Conservation (phyloP, 2,113 vertebrate species). For the Eurystomus gularis region DNA sequence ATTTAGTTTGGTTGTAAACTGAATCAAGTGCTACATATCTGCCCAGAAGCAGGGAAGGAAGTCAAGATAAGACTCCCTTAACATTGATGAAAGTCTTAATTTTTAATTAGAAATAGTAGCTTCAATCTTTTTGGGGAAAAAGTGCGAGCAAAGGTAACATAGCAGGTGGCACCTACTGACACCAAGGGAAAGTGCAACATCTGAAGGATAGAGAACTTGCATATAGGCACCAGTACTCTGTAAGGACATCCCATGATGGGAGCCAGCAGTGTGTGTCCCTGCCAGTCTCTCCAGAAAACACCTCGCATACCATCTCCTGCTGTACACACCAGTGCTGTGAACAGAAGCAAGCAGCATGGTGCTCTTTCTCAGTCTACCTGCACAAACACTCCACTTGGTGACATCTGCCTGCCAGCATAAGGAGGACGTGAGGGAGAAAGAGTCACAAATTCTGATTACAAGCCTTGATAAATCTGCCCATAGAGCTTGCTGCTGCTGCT, state of each 20-base stretch:
- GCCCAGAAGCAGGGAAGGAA: neutral
- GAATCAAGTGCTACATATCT: neutral
- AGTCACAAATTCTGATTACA: neutral
- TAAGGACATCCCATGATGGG: neutral
- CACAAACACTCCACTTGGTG: neutral
- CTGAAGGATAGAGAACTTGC: neutral
- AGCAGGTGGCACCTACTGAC: neutral
- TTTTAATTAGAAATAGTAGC: neutral
- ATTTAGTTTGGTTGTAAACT: neutral
- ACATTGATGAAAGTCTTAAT: neutral
- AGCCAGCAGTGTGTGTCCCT: neutral
- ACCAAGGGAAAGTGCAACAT: neutral
- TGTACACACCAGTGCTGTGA: rapidly evolving
- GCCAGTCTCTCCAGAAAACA: neutral
- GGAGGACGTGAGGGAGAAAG: neutral
- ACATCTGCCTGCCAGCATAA: rapidly evolving
- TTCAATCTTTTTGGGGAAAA: neutral
- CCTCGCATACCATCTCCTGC: neutral
- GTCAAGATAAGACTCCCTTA: neutral
- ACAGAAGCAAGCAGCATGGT: neutral
- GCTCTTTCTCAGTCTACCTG: neutral
- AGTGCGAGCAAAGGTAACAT: neutral
- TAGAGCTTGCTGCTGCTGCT: neutral
- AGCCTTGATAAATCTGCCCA: neutral
- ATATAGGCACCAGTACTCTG: neutral